phyloP scores from a whole-genome alignment of 1,140 invertebrate genomes.

The Cydia amplana region DNA sequence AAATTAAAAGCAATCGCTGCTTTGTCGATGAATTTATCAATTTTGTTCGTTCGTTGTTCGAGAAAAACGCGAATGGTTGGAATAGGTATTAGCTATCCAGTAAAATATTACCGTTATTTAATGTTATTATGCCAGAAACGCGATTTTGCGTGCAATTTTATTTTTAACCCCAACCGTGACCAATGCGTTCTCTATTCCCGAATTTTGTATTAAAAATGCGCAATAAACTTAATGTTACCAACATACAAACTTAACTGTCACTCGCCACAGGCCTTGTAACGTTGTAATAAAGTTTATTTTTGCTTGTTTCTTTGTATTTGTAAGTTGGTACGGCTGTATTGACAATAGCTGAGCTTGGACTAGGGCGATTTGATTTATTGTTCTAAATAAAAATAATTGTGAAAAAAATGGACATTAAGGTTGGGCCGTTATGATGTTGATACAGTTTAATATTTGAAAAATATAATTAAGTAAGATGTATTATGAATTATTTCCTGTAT shows the following conservation, averaged over 20 bases:
- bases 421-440: constrained; percentile 11
- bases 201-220: constrained; percentile 40
- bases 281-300: not conserved
- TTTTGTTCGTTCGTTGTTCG: too few relatives aligned
- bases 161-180: constrained; percentile 54
- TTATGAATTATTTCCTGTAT: not conserved
- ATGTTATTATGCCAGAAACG: not conserved
- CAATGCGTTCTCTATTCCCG: constrained; percentile 45
- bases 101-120: constrained; percentile 1
- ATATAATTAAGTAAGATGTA: too few relatives aligned
- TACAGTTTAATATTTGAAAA: not conserved
- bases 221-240: constrained; percentile 40
- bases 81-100: not conserved
- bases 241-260: constrained; percentile 26
- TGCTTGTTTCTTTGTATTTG: not conserved
- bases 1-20: too few relatives aligned
- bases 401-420: constrained; percentile 13
- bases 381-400: constrained; percentile 12
- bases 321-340: constrained; percentile 3
- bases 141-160: constrained; percentile 40
- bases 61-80: too few relatives aligned
- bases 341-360: constrained; percentile 18
- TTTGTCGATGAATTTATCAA: too few relatives aligned
- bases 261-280: not conserved
- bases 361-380: constrained; percentile 29